Evolutionary conservation across 2,888 invertebrate species (phyloP), one percentile per base, ranked within the genome.

Genomic region (Ectobius pallidus): DNA sequence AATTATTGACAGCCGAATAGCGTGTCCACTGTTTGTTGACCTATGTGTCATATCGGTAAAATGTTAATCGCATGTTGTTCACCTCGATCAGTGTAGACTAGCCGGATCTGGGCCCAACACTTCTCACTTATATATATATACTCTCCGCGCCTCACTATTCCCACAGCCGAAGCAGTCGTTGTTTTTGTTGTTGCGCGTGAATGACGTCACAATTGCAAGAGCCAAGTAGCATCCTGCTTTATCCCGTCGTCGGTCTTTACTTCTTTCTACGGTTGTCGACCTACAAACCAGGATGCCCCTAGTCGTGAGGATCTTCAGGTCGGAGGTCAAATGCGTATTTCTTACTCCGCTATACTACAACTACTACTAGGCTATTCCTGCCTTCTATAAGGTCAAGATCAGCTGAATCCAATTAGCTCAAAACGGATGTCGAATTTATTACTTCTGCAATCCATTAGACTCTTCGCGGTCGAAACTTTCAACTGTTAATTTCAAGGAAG

Each of bases 31-130:
- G n/a, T n/a, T n/a, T n/a, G n/a, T n/a, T n/a, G n/a, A n/a, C n/a
- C n/a, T n/a, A n/a, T n/a, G n/a, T n/a, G n/a, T n/a, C n/a, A n/a
- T n/a, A n/a, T n/a, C n/a, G n/a, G n/a, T n/a, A n/a, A n/a, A n/a
- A n/a, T n/a, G n/a, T n/a, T 25, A 52, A 69, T 22, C 70, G 16
- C 46, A 34, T 70, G 70, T 62, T 70, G 62, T 70, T 62, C 70
- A 70, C 70, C 44, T 62, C 70, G 70, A 11, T 14, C 49, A 44
- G 46, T 62, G 25, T n/a, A 58, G 42, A 70, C 70, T 62, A 62
- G 27, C 70, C 70, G 70, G 70, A 70, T 70, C 62, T 42, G 16
- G 18, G 27, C 34, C 22, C 70, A 25, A 42, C 62, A 61, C 70
- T 62, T 70, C 70, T 49, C 62, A 62, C 62, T 55, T 70, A 70